A percentile compares a stretch with the other conserved stretches of the same genome.
Evolutionary conservation across 2,888 invertebrate genomes (phyloP).

Genomic region (Himalopsyche anomala): DNA sequence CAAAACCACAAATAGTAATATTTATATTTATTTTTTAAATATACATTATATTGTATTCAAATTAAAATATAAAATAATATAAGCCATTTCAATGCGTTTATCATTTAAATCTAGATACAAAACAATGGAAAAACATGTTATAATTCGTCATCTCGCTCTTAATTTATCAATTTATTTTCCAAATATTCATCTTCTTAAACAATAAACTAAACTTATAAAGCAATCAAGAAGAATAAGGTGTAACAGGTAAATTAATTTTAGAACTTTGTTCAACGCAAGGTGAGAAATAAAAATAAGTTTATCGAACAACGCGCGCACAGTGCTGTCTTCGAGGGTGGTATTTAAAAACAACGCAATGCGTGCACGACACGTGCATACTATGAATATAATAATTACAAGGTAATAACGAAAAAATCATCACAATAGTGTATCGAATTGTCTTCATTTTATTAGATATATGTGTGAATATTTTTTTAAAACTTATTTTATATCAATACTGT

Average conservation of each 20-base stretch:
- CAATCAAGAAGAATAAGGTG: constrained; percentile 1
- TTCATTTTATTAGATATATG: constrained; percentile 36
- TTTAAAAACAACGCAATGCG: not conserved
- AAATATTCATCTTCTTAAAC: constrained; percentile 40
- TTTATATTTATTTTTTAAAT: constrained; percentile 57
- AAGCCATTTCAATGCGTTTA: constrained; percentile 36
- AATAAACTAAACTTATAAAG: constrained; percentile 1
- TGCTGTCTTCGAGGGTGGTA: no score
- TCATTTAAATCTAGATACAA: constrained; percentile 42
- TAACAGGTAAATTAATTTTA: constrained; percentile 27
- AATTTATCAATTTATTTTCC: not conserved
- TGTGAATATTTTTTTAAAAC: constrained; percentile 39
- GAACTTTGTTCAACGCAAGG: constrained; percentile 21
- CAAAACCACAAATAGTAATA: constrained; percentile 50
- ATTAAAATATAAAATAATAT: constrained; percentile 55
- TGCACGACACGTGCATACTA: not conserved
- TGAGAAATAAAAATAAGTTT: not conserved
- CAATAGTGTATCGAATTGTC: not conserved
- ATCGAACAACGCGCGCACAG: not conserved
- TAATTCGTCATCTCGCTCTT: not conserved
- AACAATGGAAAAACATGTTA: constrained; percentile 41
- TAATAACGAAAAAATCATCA: constrained; percentile 2
- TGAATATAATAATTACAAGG: constrained; percentile 38
- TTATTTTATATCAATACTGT: constrained; percentile 44
- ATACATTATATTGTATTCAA: constrained; percentile 53